A percentile compares a stretch with the other conserved stretches of the same genome.
These are phyloP conservation scores for Cydia pomonella DNA, from an alignment of 1,140 invertebrate genomes.

Conservation along the genomic window DNA sequence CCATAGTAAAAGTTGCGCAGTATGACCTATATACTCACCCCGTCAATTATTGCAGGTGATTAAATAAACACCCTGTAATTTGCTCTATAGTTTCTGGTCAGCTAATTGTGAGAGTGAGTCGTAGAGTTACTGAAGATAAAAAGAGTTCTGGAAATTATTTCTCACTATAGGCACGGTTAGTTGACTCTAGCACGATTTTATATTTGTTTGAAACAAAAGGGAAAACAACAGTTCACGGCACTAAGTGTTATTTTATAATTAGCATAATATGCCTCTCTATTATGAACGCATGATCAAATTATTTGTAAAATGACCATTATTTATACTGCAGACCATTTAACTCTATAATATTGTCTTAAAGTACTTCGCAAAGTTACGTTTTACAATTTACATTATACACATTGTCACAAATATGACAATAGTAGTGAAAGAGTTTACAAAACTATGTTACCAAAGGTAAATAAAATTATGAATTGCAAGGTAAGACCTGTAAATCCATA, in stretches of 20 bases:
- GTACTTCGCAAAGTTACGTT: neutral
- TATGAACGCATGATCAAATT: neutral
- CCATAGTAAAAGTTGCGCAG: too few relatives aligned
- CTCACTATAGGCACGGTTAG: too few relatives aligned
- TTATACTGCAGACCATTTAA: neutral
- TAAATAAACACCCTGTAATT: too few relatives aligned
- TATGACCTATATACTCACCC: too few relatives aligned
- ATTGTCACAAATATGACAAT: slow-evolving; percentile 10
- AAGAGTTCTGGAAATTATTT: too few relatives aligned
- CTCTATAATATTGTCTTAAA: neutral
- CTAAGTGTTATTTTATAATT: neutral
- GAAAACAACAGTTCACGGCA: neutral
- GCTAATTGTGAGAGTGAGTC: too few relatives aligned
- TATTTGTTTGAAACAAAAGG: neutral
- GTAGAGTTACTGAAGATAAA: too few relatives aligned
- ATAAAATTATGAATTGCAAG: slow-evolving; percentile 10
- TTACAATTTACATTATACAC: neutral
- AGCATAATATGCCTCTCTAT: neutral
- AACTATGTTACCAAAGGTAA: slow-evolving; percentile 32
- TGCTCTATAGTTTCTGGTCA: neutral
- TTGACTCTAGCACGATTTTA: neutral
- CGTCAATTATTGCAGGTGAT: too few relatives aligned
- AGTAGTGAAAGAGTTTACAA: slow-evolving; percentile 5
- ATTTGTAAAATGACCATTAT: neutral
- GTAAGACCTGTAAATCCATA: slow-evolving; percentile 25